Evolutionary conservation across 2,113 vertebrate species (phyloP).

Genomic region (Thoracochromis brauschi): DNA sequence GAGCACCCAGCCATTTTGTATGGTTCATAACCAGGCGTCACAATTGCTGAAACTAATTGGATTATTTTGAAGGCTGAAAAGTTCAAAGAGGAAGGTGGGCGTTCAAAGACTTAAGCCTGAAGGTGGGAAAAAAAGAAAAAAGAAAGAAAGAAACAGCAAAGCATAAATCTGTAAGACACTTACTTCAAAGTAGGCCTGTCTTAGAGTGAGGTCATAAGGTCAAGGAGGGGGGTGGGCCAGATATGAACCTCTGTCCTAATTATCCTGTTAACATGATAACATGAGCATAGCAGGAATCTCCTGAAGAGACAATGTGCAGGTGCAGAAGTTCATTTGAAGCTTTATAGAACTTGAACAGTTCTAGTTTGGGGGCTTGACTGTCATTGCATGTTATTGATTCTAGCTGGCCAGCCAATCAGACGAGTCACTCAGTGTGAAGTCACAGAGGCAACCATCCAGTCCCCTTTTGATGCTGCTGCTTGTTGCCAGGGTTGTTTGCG

Average conservation of each 20-base stretch:
- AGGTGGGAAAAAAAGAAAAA: background rate
- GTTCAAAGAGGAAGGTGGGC: slow-evolving; percentile 16
- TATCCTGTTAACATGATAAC: background rate
- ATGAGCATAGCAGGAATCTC: background rate
- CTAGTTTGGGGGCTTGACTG: background rate
- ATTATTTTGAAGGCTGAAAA: slow-evolving; percentile 3
- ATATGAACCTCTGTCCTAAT: background rate
- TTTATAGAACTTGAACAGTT: background rate
- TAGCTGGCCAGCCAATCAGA: slow-evolving; percentile 26
- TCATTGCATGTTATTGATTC: background rate
- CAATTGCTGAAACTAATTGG: slow-evolving; percentile 5
- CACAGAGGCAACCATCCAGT: slow-evolving; percentile 40
- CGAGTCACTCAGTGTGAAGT: background rate
- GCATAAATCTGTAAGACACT: background rate
- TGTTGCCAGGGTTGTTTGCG: slow-evolving; percentile 49
- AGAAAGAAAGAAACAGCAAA: background rate
- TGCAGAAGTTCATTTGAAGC: background rate
- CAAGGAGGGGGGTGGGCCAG: background rate
- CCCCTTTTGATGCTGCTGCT: slow-evolving; percentile 4
- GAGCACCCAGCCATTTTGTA: background rate
- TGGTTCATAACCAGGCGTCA: background rate
- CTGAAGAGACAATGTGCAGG: background rate
- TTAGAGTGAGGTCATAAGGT: background rate
- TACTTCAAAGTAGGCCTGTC: background rate
- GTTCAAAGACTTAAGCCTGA: background rate